A percentile compares a stretch with the other conserved stretches of the same genome.
These are phyloP conservation scores for Sarcoramphus papa DNA, from an alignment of 2,797 vertebrate genomes.

Conservation along the genomic window DNA sequence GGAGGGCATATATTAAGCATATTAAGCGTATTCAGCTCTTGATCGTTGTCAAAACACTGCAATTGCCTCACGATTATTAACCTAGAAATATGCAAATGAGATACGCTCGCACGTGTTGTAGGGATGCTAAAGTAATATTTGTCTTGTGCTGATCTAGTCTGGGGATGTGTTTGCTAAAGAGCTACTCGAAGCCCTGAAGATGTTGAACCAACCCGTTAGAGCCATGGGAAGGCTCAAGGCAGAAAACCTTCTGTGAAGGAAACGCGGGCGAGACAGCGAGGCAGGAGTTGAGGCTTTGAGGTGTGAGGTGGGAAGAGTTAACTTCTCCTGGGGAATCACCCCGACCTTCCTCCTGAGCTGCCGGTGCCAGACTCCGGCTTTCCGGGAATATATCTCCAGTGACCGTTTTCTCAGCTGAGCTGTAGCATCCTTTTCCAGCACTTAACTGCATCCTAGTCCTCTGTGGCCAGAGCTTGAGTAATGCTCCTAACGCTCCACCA, in stretches of 20 bases:
- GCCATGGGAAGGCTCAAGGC: not conserved
- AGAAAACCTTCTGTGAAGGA: not conserved
- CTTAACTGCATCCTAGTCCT: not conserved
- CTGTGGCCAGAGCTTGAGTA: not conserved
- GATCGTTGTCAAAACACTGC: constrained; percentile 44
- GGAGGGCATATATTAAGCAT: constrained; percentile 45
- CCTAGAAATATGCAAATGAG: constrained; percentile 25
- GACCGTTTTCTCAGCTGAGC: not conserved
- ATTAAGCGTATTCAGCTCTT: constrained; percentile 40
- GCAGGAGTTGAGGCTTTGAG: not conserved
- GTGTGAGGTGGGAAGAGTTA: not conserved
- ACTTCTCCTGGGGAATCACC: not conserved
- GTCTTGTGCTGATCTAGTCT: not conserved
- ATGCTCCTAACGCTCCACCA: not conserved
- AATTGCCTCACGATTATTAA: constrained; percentile 39
- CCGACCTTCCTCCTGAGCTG: not conserved
- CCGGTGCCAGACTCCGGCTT: not conserved
- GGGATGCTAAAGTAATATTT: constrained; percentile 26
- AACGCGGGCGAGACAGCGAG: not conserved
- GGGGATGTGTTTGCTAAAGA: not conserved
- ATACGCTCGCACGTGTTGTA: not conserved
- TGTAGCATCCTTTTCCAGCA: not conserved
- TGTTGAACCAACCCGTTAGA: not conserved
- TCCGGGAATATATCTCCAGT: not conserved
- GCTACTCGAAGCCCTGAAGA: not conserved